Conservation (phyloP, 2,797 vertebrate species). For the Buphagus erythrorhynchus region DNA sequence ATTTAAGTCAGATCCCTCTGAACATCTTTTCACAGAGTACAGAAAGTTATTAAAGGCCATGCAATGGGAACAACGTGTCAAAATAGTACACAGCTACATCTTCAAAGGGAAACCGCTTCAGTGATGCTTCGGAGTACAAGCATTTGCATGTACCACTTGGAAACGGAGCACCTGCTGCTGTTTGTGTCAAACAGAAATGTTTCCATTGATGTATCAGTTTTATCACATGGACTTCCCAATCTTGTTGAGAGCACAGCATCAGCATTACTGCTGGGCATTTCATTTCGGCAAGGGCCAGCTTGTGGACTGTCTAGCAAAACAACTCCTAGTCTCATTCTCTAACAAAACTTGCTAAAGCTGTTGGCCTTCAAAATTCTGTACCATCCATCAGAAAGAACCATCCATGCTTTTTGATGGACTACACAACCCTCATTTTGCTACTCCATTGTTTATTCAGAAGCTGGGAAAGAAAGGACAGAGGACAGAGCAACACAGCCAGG, state of each 20-base stretch:
- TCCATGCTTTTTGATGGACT: not conserved
- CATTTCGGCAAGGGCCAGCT: not conserved
- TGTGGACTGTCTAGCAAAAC: not conserved
- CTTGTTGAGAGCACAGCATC: not conserved
- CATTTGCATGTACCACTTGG: not conserved
- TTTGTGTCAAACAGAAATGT: slow-evolving; percentile 25
- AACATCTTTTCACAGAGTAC: not conserved
- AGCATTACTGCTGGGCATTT: not conserved
- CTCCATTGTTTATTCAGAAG: not conserved
- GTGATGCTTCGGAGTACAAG: not conserved
- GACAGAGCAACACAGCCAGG: not conserved
- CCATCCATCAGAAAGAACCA: not conserved
- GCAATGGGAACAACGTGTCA: not conserved
- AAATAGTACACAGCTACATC: not conserved
- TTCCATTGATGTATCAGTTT: slow-evolving; percentile 2
- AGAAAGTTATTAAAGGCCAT: not conserved
- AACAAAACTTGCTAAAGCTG: not conserved
- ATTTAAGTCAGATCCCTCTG: not conserved
- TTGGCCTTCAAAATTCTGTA: not conserved
- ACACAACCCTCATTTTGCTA: not conserved
- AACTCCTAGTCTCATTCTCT: not conserved
- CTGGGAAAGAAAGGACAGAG: not conserved
- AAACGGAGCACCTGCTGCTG: slow-evolving; percentile 34
- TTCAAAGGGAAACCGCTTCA: slow-evolving; percentile 7
- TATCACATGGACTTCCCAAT: not conserved